phyloP scores from a whole-genome alignment of 2,797 vertebrate species.

The Pagetopsis macropterus region DNA sequence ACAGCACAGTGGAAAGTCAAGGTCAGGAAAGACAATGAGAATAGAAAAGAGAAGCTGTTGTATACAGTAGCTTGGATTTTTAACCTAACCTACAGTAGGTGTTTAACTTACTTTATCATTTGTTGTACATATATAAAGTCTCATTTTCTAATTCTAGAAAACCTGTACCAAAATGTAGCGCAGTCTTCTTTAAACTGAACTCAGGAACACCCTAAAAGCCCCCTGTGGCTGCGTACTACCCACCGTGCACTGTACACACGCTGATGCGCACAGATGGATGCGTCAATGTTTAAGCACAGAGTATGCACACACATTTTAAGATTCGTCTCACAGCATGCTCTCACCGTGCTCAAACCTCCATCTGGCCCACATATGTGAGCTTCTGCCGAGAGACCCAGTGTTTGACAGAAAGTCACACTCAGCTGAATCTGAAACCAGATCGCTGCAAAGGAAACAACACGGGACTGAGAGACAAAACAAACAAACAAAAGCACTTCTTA shows the following conservation, averaged over 20 bases:
- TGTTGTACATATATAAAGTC: background rate
- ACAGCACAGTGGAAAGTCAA: constrained; percentile 3
- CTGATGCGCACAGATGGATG: constrained; percentile 23
- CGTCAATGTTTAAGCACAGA: constrained; percentile 13
- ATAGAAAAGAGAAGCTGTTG: background rate
- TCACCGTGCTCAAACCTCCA: constrained; percentile 50
- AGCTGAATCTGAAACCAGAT: constrained; percentile 36
- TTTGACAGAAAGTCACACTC: constrained; percentile 54
- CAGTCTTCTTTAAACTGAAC: background rate
- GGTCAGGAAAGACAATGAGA: background rate
- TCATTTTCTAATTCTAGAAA: background rate
- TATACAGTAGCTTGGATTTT: background rate
- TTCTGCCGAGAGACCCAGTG: constrained; percentile 39
- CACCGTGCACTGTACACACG: background rate
- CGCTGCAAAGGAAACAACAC: constrained; percentile 14
- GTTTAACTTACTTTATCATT: background rate
- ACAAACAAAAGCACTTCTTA: constrained; percentile 47
- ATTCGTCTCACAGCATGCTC: constrained; percentile 53
- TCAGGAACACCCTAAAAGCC: background rate
- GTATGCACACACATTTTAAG: constrained; percentile 26
- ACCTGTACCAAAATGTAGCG: background rate
- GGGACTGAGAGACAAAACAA: constrained; percentile 7
- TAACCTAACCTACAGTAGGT: background rate
- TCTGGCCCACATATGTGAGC: constrained; percentile 65
- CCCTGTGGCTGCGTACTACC: background rate